Conservation (phyloP, 2,888 invertebrate genomes). For the Cantharis flavilabris region DNA sequence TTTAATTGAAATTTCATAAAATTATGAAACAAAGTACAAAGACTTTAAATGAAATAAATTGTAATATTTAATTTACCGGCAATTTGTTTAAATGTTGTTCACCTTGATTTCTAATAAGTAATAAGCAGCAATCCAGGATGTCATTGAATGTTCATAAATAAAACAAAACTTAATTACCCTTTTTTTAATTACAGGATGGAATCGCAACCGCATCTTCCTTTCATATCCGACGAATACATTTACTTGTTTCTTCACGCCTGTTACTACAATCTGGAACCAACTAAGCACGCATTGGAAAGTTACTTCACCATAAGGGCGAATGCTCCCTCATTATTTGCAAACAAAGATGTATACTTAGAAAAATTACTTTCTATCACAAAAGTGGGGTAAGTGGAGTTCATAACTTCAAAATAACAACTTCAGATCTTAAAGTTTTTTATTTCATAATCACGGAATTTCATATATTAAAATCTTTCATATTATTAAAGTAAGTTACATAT, state of each 20-base stretch:
- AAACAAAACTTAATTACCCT: neutral
- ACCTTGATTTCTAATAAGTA: neutral
- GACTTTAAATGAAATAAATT: neutral
- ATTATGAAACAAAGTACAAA: neutral
- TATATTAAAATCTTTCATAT: no score
- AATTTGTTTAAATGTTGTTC: neutral
- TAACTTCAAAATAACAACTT: no score
- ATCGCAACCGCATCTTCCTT: constrained; percentile 63
- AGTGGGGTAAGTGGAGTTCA: constrained; percentile 61
- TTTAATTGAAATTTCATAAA: no score
- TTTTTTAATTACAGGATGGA: constrained; percentile 60
- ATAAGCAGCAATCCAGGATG: neutral
- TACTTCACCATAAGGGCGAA: constrained; percentile 64
- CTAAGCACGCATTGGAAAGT: constrained; percentile 57
- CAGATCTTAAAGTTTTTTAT: no score
- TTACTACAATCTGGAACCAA: constrained; percentile 55
- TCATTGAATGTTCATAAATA: neutral
- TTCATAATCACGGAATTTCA: no score
- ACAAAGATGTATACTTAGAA: constrained; percentile 60
- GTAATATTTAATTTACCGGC: neutral
- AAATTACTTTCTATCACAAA: constrained; percentile 62
- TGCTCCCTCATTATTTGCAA: constrained; percentile 63
- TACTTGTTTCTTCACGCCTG: constrained; percentile 68
- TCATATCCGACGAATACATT: constrained; percentile 67
- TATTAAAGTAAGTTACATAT: neutral